Conservation (phyloP, 2,888 invertebrate species). For the Cephus pulcher region DNA sequence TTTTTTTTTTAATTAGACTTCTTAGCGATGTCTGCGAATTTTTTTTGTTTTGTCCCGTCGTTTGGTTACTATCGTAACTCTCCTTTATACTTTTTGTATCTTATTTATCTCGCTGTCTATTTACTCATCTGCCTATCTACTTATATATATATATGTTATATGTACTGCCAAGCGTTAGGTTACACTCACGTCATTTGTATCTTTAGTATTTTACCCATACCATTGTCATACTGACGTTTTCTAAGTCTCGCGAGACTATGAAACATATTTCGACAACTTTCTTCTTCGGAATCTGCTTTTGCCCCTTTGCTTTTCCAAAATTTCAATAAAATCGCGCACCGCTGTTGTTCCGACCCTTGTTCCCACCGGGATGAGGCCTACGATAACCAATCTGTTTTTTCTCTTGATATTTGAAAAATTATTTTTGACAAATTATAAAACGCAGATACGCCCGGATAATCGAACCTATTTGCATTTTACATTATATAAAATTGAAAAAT, state of each 20-base stretch:
- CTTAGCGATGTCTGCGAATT: background rate
- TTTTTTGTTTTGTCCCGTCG: background rate
- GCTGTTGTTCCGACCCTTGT: background rate
- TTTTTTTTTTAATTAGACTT: slow-evolving; percentile 1
- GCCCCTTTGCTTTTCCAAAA: background rate
- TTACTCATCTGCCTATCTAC: background rate
- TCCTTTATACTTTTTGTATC: background rate
- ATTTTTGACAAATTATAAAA: background rate
- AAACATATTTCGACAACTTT: background rate
- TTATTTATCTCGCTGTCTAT: background rate
- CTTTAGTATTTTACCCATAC: background rate
- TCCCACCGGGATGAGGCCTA: background rate
- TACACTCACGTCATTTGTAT: background rate
- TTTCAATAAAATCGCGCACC: background rate
- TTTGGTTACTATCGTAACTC: slow-evolving; percentile 3
- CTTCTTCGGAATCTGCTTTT: background rate
- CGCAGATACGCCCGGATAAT: background rate
- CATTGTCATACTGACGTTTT: background rate
- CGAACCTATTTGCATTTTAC: background rate
- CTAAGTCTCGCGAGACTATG: background rate
- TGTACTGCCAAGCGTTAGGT: background rate
- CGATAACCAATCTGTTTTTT: background rate
- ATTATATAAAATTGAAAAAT: background rate
- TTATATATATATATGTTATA: background rate
- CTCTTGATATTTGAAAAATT: background rate